Evolutionary conservation across 2,797 vertebrate genomes (phyloP).

Genomic region (Alosa sapidissima): DNA sequence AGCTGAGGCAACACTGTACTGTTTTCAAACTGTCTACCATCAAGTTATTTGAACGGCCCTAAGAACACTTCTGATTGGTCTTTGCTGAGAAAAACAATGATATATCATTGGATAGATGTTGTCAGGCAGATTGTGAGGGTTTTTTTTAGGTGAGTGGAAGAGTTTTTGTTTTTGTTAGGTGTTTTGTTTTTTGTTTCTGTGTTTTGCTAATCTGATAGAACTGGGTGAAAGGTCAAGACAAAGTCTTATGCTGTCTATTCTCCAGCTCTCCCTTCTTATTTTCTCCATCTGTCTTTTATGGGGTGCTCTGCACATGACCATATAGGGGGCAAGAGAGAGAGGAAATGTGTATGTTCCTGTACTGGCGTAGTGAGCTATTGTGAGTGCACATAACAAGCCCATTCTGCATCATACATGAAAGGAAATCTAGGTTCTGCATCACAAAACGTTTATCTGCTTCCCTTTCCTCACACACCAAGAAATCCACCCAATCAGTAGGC

Average conservation of each 20-base stretch:
- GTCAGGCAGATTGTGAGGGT: constrained; percentile 42
- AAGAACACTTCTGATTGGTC: constrained; percentile 32
- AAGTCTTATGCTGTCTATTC: constrained; percentile 26
- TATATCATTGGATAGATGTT: constrained; percentile 48
- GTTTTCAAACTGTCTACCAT: constrained; percentile 26
- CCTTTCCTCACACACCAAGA: background rate
- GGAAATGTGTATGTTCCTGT: background rate
- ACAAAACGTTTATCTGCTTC: background rate
- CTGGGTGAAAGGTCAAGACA: constrained; percentile 55
- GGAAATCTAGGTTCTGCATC: too few relatives aligned
- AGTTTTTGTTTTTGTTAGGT: constrained; percentile 10
- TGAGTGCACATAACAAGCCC: too few relatives aligned
- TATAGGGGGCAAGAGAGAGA: background rate
- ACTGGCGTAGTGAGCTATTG: too few relatives aligned
- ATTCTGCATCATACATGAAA: too few relatives aligned
- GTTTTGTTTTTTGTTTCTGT: constrained; percentile 41
- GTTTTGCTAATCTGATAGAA: constrained; percentile 48
- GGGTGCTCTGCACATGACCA: background rate
- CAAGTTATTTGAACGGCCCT: background rate
- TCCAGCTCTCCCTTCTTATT: background rate
- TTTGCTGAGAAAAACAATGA: background rate
- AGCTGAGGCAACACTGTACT: background rate
- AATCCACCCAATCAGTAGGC: background rate
- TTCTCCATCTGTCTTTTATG: background rate
- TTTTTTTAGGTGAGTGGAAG: background rate